Base-by-base conservation (phyloP, 2,888 invertebrate genomes). In the Tupiocoris notatus region DNA sequence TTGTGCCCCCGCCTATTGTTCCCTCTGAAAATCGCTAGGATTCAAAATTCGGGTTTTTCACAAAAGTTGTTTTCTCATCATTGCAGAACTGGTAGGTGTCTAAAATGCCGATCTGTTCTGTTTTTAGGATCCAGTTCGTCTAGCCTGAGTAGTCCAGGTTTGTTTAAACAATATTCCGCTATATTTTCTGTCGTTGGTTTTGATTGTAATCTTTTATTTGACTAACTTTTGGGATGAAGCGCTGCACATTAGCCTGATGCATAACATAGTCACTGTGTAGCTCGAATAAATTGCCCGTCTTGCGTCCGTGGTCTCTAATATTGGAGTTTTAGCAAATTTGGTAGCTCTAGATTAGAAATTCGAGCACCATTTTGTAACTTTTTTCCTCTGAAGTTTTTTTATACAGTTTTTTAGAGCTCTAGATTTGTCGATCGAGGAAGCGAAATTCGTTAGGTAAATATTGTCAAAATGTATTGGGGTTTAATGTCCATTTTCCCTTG, bases 131-230 rank as follows among this genome's bases (percentile, higher is more conserved):
- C 83, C 79, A 83, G 82, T 81, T 81, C 83, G 67, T 83, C 83
- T 81, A 82, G 82, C 78, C 82, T 83, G 80, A 83, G 82, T 82
- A 83, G 82, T 81, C 82, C 83, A 83, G 83, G 83, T 83, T 82
- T 81, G 83, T 83, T 79, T 73, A 78, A 75, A 75, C 71, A 63
- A 59, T 9, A 39, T n/a, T n/a, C n/a, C 56, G 54, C 58, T 61
- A 71, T 25, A 25, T 61, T 71, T 74, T 65, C 56, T 56, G 54
- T 65, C 64, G n/a, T 20, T 75, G 23, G 24, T 23, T 18, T 23
- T 39, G 39, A 39, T 12, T 39, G 39, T 39, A 39, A 39, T 39
- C 12, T 39, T 39, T 39, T 3, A 39, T 12, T 39, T 7, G 39
- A 39, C 39, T 39, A 7, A 39, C 39, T 7, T 39, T 39, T 39